Evolutionary conservation across 2,888 invertebrate species (phyloP), one percentile per base, ranked within the genome.

Genomic region (Lamellibrachia satsuma): DNA sequence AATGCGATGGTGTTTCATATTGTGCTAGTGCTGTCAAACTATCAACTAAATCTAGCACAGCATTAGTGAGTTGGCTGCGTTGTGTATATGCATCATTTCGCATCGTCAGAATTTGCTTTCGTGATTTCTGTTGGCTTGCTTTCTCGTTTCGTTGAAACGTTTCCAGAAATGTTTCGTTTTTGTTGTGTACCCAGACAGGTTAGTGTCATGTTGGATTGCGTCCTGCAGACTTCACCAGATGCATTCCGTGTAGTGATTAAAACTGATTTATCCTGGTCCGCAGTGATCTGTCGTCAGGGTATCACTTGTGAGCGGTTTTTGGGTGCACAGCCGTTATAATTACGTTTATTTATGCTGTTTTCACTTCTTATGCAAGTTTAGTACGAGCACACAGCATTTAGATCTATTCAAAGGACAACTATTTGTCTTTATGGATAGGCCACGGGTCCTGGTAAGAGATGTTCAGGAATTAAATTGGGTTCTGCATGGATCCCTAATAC

Each of bases 121-220:
- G 75, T n/a, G 75, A 75, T 75, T 75, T 75, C 75, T 75, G 75
- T 75, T 75, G 75, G 75, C 75, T 75, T 75, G 75, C 75, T 75
- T 75, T 75, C 75, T 75, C 75, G 15, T 75, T 75, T 75, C 75
- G 75, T 75, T 75, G 75, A 75, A 6, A 75, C 75, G n/a, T 75
- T 75, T 75, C 75, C n/a, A n/a, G 75, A 75, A 75, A 22, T 75
- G 15, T 75, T 75, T 75, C 75, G 75, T 75, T 75, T 11, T 75
- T 75, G 75, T 75, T 75, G 75, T 75, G 75, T n/a, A 75, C 75
- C 75, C 75, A 75, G 22, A 11, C 75, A 75, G 75, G n/a, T 6
- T 11, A 22, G 75, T 15, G 39, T 39, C 39, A 39, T 39, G 75
- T 75, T 75, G 60, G 75, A 22, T 75, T 15, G 75, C 4, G 22